phyloP scores from a whole-genome alignment of 2,888 invertebrate genomes.

The Synergus umbraculus region DNA sequence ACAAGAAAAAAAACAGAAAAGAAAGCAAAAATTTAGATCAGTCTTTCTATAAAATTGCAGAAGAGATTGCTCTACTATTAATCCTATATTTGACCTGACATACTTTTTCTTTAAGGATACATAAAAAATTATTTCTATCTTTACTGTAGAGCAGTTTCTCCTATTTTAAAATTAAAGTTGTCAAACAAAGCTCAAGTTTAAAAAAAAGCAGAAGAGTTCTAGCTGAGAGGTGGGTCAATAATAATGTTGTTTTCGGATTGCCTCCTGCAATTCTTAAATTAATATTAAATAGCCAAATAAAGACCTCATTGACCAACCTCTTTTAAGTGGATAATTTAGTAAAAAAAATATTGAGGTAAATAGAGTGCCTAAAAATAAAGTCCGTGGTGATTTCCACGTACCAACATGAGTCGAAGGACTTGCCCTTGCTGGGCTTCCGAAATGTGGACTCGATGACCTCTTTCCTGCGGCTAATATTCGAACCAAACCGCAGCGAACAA shows the following conservation, averaged over 20 bases:
- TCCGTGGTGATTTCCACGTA: slow-evolving; percentile 63
- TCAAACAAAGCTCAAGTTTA: not conserved
- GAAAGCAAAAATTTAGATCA: too few relatives aligned
- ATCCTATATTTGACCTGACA: too few relatives aligned
- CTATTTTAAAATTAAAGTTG: too few relatives aligned
- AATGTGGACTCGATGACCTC: slow-evolving; percentile 71
- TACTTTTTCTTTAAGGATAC: too few relatives aligned
- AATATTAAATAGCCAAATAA: not conserved
- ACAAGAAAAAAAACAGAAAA: too few relatives aligned
- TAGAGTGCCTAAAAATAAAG: slow-evolving; percentile 37
- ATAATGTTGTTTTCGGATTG: too few relatives aligned
- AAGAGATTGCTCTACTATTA: too few relatives aligned
- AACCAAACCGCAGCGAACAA: slow-evolving; percentile 47
- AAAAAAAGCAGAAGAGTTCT: not conserved
- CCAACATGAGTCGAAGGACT: slow-evolving; percentile 66
- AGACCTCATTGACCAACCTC: not conserved
- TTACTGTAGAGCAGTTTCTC: too few relatives aligned
- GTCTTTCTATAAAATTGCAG: too few relatives aligned
- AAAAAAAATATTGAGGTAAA: not conserved
- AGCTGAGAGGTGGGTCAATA: not conserved
- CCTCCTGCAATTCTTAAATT: too few relatives aligned
- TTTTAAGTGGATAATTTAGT: not conserved
- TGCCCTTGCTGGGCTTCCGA: slow-evolving; percentile 73
- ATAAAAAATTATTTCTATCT: too few relatives aligned
- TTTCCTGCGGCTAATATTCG: slow-evolving; percentile 66